Conservation (phyloP, 2,797 vertebrate genomes). For the Pterois miles region DNA sequence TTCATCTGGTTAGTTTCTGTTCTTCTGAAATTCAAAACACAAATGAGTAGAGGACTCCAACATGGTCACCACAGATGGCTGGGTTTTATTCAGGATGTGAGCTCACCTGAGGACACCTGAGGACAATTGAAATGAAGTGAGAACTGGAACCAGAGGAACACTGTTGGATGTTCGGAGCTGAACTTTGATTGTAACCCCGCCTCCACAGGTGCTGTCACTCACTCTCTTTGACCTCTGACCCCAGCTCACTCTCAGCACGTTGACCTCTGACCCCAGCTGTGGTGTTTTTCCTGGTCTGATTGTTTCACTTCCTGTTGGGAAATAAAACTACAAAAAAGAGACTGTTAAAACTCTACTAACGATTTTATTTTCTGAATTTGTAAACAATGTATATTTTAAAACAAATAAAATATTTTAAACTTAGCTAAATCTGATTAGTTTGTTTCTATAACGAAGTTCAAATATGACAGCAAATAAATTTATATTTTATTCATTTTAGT, state of each 20-base stretch:
- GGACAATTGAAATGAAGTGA: background rate
- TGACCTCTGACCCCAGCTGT: constrained; percentile 37
- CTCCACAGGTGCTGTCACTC: constrained; percentile 32
- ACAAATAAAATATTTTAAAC: constrained; percentile 97
- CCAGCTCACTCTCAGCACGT: background rate
- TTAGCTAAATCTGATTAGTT: constrained; percentile 36
- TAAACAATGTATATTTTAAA: constrained; percentile 98
- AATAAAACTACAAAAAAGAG: constrained; percentile 63
- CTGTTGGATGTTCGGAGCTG: background rate
- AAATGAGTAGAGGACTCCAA: background rate
- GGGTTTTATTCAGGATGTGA: background rate
- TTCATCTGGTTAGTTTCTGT: background rate
- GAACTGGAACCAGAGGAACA: background rate
- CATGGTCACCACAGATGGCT: background rate
- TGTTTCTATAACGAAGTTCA: background rate
- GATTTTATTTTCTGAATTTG: constrained; percentile 91
- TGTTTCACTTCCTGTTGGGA: constrained; percentile 61
- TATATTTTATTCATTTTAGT: background rate
- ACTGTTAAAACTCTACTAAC: constrained; percentile 91
- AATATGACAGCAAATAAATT: background rate
- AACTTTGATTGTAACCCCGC: constrained; percentile 26
- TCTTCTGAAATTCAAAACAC: background rate
- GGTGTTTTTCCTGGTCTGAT: constrained; percentile 11
- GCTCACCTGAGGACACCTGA: background rate
- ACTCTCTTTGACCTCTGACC: constrained; percentile 34